These are phyloP conservation scores for Cyprinodon diabolis DNA, from an alignment of 2,797 vertebrate species.

Conservation along the genomic window DNA sequence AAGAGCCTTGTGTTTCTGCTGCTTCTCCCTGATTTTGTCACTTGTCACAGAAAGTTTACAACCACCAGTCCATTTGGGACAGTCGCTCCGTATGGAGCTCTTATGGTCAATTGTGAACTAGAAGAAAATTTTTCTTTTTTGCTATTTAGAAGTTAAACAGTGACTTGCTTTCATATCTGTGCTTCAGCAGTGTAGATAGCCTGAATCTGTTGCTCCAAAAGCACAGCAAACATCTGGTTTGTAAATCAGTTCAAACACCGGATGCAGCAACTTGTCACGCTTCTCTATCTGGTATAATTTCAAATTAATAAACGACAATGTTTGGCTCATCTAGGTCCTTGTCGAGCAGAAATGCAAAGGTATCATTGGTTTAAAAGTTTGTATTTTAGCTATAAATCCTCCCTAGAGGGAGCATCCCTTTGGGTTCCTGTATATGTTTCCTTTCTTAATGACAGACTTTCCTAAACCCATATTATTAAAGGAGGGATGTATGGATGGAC, in stretches of 20 bases:
- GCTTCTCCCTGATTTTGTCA: slow-evolving; percentile 1
- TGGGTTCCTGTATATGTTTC: background rate
- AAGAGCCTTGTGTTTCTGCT: slow-evolving; percentile 30
- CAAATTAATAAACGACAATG: slow-evolving; percentile 62
- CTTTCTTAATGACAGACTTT: background rate
- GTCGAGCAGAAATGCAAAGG: slow-evolving; percentile 11
- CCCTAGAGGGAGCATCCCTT: background rate
- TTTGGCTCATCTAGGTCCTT: slow-evolving; percentile 26
- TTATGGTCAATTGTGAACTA: slow-evolving; percentile 1
- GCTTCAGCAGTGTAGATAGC: slow-evolving; percentile 50
- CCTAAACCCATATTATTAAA: background rate
- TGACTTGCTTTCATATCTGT: slow-evolving; percentile 19
- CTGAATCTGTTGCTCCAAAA: slow-evolving; percentile 56
- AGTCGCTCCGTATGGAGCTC: background rate
- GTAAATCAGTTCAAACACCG: slow-evolving; percentile 79
- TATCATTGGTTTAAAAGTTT: slow-evolving; percentile 17
- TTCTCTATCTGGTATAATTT: slow-evolving; percentile 68
- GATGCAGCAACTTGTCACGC: slow-evolving; percentile 77
- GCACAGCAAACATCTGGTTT: slow-evolving; percentile 79
- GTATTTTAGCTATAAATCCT: slow-evolving; percentile 12
- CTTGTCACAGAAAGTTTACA: slow-evolving; percentile 33
- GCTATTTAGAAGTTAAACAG: slow-evolving; percentile 48
- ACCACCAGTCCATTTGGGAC: slow-evolving; percentile 9
- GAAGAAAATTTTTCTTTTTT: slow-evolving; percentile 12
- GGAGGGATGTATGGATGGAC: no score